Conservation (phyloP, 2,888 invertebrate genomes). For the Hecatera dysodea region DNA sequence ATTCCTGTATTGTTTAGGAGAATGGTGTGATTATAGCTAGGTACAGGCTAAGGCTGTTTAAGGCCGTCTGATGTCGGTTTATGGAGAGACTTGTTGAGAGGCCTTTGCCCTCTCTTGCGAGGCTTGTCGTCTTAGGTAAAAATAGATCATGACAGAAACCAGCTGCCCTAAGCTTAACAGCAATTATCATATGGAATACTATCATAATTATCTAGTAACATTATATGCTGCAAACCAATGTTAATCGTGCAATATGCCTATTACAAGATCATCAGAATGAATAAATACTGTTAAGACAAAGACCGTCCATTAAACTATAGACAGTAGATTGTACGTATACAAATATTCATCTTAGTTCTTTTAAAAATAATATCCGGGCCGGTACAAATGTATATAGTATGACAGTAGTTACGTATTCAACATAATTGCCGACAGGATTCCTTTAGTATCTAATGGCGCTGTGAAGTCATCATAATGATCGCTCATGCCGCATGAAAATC, state of each 20-base stretch:
- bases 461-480: conserved; percentile 85
- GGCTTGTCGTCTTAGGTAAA: too few species aligned
- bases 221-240: too few species aligned
- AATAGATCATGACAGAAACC: not conserved
- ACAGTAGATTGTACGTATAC: too few species aligned
- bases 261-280: not conserved
- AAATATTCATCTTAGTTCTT: conserved; percentile 6
- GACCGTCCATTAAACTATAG: not conserved
- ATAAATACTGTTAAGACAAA: not conserved
- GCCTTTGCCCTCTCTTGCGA: not conserved
- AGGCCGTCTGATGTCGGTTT: conserved; percentile 13
- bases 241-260: too few species aligned
- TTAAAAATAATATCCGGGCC: conserved; percentile 36
- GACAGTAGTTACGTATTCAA: conserved; percentile 57
- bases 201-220: too few species aligned
- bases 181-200: not conserved
- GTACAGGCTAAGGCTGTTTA: conserved; percentile 12
- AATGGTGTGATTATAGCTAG: conserved; percentile 60
- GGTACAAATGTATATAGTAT: conserved; percentile 37
- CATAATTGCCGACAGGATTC: conserved; percentile 67
- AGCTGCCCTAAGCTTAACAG: not conserved
- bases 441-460: conserved; percentile 64
- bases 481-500: conserved; percentile 82
- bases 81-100: not conserved
- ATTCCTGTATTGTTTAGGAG: conserved; percentile 64